Conservation (phyloP, 2,113 vertebrate species). For the Toxostoma redivivum region DNA sequence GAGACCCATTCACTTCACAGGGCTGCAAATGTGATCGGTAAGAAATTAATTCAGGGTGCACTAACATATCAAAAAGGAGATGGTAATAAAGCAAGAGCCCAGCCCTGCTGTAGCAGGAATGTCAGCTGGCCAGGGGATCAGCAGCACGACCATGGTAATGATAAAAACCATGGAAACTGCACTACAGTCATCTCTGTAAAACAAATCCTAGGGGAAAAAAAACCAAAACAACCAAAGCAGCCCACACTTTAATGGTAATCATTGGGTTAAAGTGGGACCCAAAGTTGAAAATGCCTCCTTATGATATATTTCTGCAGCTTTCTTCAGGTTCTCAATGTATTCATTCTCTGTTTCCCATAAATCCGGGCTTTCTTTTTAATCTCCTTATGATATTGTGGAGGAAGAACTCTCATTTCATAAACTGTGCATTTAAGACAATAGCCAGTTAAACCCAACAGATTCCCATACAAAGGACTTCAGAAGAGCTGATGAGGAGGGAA, state of each 20-base stretch:
- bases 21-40: background rate
- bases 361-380: background rate
- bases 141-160: background rate
- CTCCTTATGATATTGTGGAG: background rate
- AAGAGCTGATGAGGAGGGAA: background rate
- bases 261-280: background rate
- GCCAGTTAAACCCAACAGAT: background rate
- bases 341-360: background rate
- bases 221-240: too few species aligned
- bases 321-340: background rate
- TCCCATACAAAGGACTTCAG: background rate
- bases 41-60: conserved; percentile 19
- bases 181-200: background rate
- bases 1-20: background rate
- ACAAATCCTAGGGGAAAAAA: background rate
- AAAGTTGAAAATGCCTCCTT: background rate
- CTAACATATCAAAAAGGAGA: background rate
- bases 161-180: background rate
- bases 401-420: background rate
- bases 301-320: background rate
- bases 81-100: background rate
- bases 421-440: background rate
- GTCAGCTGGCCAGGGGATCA: background rate
- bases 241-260: background rate
- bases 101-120: background rate